phyloP scores from a whole-genome alignment of 1,140 invertebrate species.

The Papilio polyxenes region DNA sequence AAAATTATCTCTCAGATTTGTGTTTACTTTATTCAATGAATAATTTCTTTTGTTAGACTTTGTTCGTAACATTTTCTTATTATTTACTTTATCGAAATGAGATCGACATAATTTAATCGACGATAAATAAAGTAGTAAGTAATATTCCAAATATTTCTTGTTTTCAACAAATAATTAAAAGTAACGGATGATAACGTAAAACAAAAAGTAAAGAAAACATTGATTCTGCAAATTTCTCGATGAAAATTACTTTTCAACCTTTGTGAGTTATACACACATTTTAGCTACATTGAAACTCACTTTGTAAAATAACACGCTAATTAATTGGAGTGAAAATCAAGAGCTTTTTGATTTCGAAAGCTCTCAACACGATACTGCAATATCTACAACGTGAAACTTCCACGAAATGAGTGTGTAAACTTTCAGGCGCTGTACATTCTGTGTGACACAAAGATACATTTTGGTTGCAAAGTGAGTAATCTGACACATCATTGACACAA shows the following conservation, averaged over 20 bases:
- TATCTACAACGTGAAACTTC: neutral
- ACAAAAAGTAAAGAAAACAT: neutral
- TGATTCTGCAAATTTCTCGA: neutral
- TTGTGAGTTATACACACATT: neutral
- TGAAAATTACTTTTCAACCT: slow-evolving; percentile 3
- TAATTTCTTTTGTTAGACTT: neutral
- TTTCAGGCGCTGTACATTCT: neutral
- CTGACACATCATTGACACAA: neutral
- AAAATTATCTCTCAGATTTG: neutral
- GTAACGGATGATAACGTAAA: neutral
- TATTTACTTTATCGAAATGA: no score
- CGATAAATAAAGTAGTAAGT: no score
- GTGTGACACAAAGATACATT: neutral
- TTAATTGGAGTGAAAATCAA: slow-evolving; percentile 23
- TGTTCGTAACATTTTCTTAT: neutral
- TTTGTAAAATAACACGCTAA: slow-evolving; percentile 9
- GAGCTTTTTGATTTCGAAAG: slow-evolving; percentile 3
- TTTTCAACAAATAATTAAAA: neutral
- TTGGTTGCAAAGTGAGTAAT: neutral
- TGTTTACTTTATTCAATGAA: neutral
- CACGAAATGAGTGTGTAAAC: neutral
- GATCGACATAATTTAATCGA: no score
- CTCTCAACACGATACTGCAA: slow-evolving; percentile 6
- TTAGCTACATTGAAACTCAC: slow-evolving; percentile 3
- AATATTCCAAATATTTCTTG: neutral